Conservation (phyloP, 2,113 vertebrate species). For the Xiphophorus couchianus region DNA sequence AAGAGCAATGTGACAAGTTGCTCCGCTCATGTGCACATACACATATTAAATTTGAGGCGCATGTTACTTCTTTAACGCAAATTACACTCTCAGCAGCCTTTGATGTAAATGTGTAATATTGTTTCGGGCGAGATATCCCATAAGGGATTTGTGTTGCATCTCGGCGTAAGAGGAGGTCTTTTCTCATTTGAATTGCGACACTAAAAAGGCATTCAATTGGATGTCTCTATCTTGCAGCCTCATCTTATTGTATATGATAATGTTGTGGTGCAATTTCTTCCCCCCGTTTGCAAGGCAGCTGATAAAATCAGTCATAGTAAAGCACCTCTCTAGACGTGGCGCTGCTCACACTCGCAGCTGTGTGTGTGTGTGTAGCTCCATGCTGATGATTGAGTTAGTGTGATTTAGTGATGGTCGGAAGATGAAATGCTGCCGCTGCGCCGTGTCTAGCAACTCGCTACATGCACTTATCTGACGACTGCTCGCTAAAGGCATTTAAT, state of each 20-base stretch:
- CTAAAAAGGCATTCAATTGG: slow-evolving; percentile 70
- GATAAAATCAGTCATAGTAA: slow-evolving; percentile 73
- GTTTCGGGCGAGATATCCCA: slow-evolving; percentile 55
- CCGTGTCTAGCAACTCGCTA: slow-evolving; percentile 56
- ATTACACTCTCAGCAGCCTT: slow-evolving; percentile 44
- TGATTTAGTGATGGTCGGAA: slow-evolving; percentile 70
- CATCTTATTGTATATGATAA: slow-evolving; percentile 76
- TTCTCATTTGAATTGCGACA: slow-evolving; percentile 68
- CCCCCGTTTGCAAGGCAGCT: slow-evolving; percentile 62
- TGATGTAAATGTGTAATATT: slow-evolving; percentile 68
- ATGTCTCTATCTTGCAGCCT: slow-evolving; percentile 57
- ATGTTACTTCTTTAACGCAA: slow-evolving; percentile 45
- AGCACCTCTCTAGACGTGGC: slow-evolving; percentile 58
- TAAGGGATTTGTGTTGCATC: slow-evolving; percentile 50
- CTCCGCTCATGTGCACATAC: slow-evolving; percentile 1
- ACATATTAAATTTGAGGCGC: slow-evolving; percentile 31
- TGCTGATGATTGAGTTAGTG: slow-evolving; percentile 73
- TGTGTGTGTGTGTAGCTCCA: slow-evolving; percentile 38
- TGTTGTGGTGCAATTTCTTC: slow-evolving; percentile 72
- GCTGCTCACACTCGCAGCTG: slow-evolving; percentile 20
- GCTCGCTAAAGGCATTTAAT: slow-evolving; percentile 70
- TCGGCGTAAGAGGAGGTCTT: slow-evolving; percentile 55
- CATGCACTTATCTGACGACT: slow-evolving; percentile 67
- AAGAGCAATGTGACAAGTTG: slow-evolving; percentile 8
- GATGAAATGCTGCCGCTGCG: slow-evolving; percentile 67